A percentile compares a stretch with the other conserved stretches of the same genome.
These are phyloP conservation scores for Drosophila carrolli DNA, from an alignment of 1,140 invertebrate genomes.

Conservation along the genomic window DNA sequence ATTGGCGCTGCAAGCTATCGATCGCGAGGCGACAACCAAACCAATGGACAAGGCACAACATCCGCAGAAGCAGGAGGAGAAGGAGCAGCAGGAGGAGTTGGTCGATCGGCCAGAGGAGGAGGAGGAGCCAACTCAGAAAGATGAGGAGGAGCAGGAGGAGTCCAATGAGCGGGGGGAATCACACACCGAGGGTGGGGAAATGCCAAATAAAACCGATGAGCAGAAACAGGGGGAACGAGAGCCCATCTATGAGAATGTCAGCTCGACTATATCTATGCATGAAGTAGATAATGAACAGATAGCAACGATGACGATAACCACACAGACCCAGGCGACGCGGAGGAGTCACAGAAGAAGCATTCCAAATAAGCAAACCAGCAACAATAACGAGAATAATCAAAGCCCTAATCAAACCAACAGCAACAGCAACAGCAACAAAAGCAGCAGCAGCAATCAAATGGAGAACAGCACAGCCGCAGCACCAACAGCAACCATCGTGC, in stretches of 20 bases:
- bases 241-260: conserved; percentile 84
- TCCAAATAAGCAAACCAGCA: conserved; percentile 71
- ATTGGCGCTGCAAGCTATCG: conserved; percentile 87
- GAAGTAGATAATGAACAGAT: conserved; percentile 74
- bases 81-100: conserved; percentile 26
- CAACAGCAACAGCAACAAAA: conserved; percentile 40
- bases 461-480: conserved; percentile 36
- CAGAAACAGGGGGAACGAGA: conserved; percentile 64
- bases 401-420: conserved; percentile 57
- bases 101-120: conserved; percentile 14
- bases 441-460: conserved; percentile 42
- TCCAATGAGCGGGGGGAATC: conserved; percentile 13
- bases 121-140: conserved; percentile 3
- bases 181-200: conserved; percentile 34
- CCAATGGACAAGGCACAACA: conserved; percentile 48
- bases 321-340: conserved; percentile 38
- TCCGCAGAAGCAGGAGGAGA: conserved; percentile 9
- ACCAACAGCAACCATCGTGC: conserved; percentile 13
- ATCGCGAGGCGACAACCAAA: conserved; percentile 84
- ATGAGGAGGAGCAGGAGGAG: neutral
- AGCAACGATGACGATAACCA: conserved; percentile 60
- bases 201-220: conserved; percentile 78
- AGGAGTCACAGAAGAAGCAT: conserved; percentile 66
- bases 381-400: conserved; percentile 76
- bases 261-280: conserved; percentile 74